Evolutionary conservation across 2,888 invertebrate species (phyloP), one percentile per base, ranked within the genome.

Genomic region (Oxycera nigricornis): DNA sequence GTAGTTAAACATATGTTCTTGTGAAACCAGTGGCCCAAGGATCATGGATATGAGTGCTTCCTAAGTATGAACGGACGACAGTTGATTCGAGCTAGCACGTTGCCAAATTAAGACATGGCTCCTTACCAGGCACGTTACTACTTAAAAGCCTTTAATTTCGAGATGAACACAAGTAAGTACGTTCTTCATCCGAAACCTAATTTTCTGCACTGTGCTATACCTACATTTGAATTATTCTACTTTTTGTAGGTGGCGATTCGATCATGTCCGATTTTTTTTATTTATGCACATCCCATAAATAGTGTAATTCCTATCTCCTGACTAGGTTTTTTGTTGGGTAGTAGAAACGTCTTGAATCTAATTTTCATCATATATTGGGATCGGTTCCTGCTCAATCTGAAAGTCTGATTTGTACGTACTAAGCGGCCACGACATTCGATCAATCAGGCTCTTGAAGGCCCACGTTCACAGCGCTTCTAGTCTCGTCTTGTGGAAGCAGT

Each of bases 301-400:
- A 2, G 20, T 6, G 22, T 22, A 11, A 9, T 9, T 55, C 20
- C 52, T 55, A 22, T 22, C 9, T 22, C 7, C 26, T 22, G 28
- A 28, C 24, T 59, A 59, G 30, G 30, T 59, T 55, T 55, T 55
- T 55, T 55, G 52, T 22, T 22, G 2, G 24, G 17, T 22, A 9
- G 52, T 14, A 14, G 28, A 31, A 28, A 26, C 31, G 31, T 61
- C 61, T 61, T 61, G 31, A 61, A 61, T 61, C 6, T 3, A 7
- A 24, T 41, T 65, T 65, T 24, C 39, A 65, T 61, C 61, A 39
- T 24, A 41, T 39, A 65, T 41, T 35, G 30, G 24, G 7, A 14
- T 70, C 14, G 22, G 55, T 70, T 70, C 70, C 55, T 52, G 35
- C 55, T 70, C 52, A 31, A 70, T 70, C 55, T 70, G 55, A 52